Conservation (phyloP, 2,888 invertebrate genomes). For the Brachyptera putata region DNA sequence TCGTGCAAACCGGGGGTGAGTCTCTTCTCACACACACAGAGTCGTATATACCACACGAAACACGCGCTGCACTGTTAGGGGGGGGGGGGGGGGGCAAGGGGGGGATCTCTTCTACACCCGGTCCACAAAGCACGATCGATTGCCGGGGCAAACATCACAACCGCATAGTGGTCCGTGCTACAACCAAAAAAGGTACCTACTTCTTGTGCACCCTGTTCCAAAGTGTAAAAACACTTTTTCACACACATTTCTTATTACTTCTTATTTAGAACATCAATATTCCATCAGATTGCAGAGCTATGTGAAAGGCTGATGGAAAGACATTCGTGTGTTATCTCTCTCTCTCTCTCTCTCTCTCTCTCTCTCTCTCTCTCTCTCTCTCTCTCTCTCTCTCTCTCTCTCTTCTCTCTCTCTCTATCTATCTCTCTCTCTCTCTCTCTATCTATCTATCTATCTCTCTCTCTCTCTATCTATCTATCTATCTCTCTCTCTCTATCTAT, state of each 20-base stretch:
- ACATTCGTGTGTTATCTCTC: constrained; percentile 12
- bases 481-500: neutral
- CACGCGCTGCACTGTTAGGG: neutral
- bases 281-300: constrained; percentile 9
- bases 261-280: constrained; percentile 17
- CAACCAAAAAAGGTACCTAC: neutral
- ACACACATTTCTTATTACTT: neutral
- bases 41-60: too few species aligned
- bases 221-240: too few species aligned
- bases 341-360: neutral
- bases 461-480: too few species aligned
- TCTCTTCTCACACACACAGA: too few species aligned
- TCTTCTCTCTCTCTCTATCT: too few species aligned
- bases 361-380: neutral
- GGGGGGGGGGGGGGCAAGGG: neutral
- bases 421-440: too few species aligned
- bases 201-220: neutral
- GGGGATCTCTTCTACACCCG: neutral
- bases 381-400: neutral
- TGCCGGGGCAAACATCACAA: neutral
- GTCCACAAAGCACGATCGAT: constrained; percentile 10
- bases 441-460: neutral
- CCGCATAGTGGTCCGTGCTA: neutral
- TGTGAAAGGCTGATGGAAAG: constrained; percentile 17
- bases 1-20: too few species aligned